Evolutionary conservation across 92 coral and sea anemone genomes (phyloP), one percentile per base, ranked within the genome.

Genomic region (Virgularia gustaviana): DNA sequence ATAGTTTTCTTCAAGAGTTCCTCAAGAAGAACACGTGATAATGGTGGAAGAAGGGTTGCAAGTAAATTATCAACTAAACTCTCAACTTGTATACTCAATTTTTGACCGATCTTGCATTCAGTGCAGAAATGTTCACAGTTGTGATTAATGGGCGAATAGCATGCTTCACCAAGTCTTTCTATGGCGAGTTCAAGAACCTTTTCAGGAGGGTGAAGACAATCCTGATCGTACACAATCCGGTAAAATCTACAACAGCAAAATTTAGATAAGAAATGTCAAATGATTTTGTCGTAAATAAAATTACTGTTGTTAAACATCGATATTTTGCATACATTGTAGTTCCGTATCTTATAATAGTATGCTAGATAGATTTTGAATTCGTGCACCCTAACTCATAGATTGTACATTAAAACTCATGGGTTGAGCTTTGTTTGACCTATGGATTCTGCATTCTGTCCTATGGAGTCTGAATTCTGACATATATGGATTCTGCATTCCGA

Each of bases 41-140:
- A 34, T 16, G 75, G 31, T 13, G 75, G 75, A 8, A 68, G 31
- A 9, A 68, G 34, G 19, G 43, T 68, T 12, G 61, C 75, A 15
- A 68, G 23, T 16, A 33, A n/a, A 47, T 29, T 68, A 29, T 68
- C 60, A 7, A 32, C 22, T 9, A 68, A 35, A 15, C 29, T 27
- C 23, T 49, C 47, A 0, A 68, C 75, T 47, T 68, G 75, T 0
- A 68, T 15, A 34, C 75, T 51, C 28, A 51, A 22, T 4, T 27
- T 33, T 12, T 34, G 32, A 2, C 75, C 75, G 33, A 68, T 68
- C 60, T 51, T 68, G 35, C 75, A 68, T n/a, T 68, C 41, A 16
- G 75, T 68, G 15, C 75, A 68, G 47, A 68, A 68, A 49, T 68
- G 75, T 22, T 68, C 75, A 27, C 75, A 68, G 44, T 68, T 68